These are phyloP conservation scores for Lophius piscatorius DNA, from an alignment of 2,113 vertebrate species.

Conservation along the genomic window DNA sequence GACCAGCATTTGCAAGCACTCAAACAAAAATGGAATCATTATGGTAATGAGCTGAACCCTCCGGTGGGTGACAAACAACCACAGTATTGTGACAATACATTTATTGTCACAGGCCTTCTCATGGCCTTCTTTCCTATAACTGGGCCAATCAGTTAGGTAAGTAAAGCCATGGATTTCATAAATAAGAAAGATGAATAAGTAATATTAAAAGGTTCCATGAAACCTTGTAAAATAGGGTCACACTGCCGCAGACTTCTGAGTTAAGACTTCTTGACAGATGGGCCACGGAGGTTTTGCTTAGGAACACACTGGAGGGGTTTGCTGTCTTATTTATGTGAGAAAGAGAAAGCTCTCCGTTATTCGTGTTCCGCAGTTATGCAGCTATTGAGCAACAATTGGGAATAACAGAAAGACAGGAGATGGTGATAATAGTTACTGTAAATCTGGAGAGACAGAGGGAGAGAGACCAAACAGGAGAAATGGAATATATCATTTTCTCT, in stretches of 20 bases:
- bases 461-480: constrained; percentile 1
- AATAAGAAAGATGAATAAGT: constrained; percentile 53
- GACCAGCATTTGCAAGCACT: no score
- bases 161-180: constrained; percentile 55
- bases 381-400: constrained; percentile 18
- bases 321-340: not conserved
- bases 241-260: constrained; percentile 19
- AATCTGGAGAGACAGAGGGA: constrained; percentile 12
- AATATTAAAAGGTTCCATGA: constrained; percentile 39
- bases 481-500: not conserved
- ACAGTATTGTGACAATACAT: no score
- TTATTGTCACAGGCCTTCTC: no score
- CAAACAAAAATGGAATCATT: no score
- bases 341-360: not conserved
- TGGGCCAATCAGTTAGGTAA: constrained; percentile 55
- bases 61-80: constrained; percentile 15
- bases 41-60: not conserved
- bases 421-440: constrained; percentile 29
- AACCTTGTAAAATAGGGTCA: constrained; percentile 42
- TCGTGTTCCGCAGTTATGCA: not conserved
- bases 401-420: constrained; percentile 49
- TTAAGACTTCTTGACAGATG: constrained; percentile 14
- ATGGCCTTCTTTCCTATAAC: constrained; percentile 27
- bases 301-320: not conserved
- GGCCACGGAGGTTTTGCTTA: not conserved